Percentiles rank a stretch among this genome's conserved stretches.
These are phyloP conservation scores for Bombus picipes DNA, from an alignment of 1,140 invertebrate species.

Conservation along the genomic window DNA sequence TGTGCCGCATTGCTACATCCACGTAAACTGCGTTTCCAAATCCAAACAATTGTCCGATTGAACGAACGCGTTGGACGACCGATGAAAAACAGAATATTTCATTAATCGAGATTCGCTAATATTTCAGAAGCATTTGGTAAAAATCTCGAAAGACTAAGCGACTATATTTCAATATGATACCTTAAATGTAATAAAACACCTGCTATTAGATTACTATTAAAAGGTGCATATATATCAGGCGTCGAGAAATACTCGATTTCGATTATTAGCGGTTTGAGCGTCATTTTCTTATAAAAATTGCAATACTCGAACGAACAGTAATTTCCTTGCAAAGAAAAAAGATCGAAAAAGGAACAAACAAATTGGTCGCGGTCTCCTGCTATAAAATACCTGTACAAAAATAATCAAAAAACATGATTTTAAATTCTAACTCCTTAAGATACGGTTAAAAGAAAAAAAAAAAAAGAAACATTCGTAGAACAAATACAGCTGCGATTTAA, in stretches of 20 bases:
- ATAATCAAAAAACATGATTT: too few relatives aligned
- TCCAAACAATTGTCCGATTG: neutral
- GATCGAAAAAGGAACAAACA: neutral
- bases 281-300: neutral
- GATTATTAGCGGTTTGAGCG: neutral
- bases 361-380: too few relatives aligned
- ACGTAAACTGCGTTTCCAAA: neutral
- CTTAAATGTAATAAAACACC: neutral
- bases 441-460: too few relatives aligned
- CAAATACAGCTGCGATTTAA: too few relatives aligned
- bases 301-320: neutral
- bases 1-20: neutral
- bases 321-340: neutral
- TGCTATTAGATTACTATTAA: neutral
- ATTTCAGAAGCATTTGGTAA: neutral
- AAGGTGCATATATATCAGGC: neutral
- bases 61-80: neutral
- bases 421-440: too few relatives aligned
- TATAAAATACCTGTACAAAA: too few relatives aligned
- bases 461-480: too few relatives aligned
- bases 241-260: neutral
- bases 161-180: neutral
- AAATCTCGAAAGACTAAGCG: neutral
- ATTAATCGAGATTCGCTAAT: neutral
- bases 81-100: neutral